Base-by-base conservation (phyloP, 2,888 invertebrate genomes). In the Tetragonula carbonaria region DNA sequence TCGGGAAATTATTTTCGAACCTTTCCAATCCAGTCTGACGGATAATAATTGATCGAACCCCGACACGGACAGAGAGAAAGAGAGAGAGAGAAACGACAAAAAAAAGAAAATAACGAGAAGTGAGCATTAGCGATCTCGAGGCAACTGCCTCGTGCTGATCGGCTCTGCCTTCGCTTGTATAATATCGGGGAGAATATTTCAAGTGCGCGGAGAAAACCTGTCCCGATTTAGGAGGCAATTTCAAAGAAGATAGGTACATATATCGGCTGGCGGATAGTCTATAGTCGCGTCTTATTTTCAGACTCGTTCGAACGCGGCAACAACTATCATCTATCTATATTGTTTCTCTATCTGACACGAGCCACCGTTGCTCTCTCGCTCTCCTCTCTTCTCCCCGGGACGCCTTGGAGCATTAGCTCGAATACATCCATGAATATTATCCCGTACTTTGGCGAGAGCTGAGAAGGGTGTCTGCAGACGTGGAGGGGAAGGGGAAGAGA, bases 361-460 rank as follows among this genome's bases (percentile, higher is more conserved):
- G 23, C 16, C 57, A 45, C 21, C 16, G n/a, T 13, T 23, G 21
- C 38, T n/a, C 59, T 50, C 74, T 45, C 45, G 18, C 59, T 50
- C 74, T 53, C 65, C 55, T 77, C 77, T 50, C 80, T 85, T 71
- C 72, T 78, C 85, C 45, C 65, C 50, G 89, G 86, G 89, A 91
- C 90, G 93, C 92, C 93, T 93, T 91, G 92, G 92, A 92, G 93
- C 93, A 94, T 94, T 94, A 94, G 93, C 93, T 92, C 91, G 93
- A 92, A 92, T 93, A 93, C 91, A 94, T 94, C 93, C 93, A 94
- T 93, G 94, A 94, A 94, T 94, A 94, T 94, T 93, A 92, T 93
- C 89, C 87, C 88, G 90, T 91, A 90, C 90, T 92, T 92, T 88
- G 91, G 88, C 79, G 88, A 88, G 86, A 84, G 85, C 85, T 78